phyloP scores from a whole-genome alignment of 2,888 invertebrate genomes.

The Pachymerium ferrugineum region DNA sequence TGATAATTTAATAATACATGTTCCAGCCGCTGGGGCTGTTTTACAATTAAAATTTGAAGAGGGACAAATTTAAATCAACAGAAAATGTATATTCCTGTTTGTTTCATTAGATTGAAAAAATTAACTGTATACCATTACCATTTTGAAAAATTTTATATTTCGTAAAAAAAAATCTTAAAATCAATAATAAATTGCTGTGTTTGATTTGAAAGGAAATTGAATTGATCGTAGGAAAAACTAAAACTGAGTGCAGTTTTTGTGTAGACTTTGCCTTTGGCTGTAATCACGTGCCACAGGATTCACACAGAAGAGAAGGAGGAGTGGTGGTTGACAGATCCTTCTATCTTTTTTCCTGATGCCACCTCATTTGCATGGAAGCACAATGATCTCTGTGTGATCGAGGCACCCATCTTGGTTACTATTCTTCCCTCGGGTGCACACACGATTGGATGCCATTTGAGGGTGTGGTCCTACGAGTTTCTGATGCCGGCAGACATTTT shows the following conservation, averaged over 20 bases:
- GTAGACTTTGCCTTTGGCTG: slow-evolving; percentile 1
- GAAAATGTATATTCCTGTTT: too few species aligned
- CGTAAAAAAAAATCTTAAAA: too few species aligned
- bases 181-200: too few species aligned
- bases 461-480: slow-evolving; percentile 14
- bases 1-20: too few species aligned
- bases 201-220: background rate
- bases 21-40: too few species aligned
- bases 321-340: slow-evolving; percentile 21
- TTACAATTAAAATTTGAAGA: too few species aligned
- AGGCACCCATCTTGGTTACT: slow-evolving; percentile 23
- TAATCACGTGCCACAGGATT: slow-evolving; percentile 9
- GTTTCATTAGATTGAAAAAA: too few species aligned
- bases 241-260: background rate
- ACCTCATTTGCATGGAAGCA: slow-evolving; percentile 23
- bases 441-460: slow-evolving; percentile 17
- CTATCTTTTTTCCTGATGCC: slow-evolving; percentile 25
- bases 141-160: too few species aligned
- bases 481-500: slow-evolving; percentile 6
- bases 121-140: too few species aligned
- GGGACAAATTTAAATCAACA: too few species aligned
- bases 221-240: background rate
- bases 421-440: slow-evolving; percentile 27
- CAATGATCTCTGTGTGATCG: slow-evolving; percentile 27
- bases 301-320: background rate